Percentiles rank a stretch among this genome's conserved stretches.
Conservation (phyloP, 2,888 invertebrate genomes). For the Erynnis tages region DNA sequence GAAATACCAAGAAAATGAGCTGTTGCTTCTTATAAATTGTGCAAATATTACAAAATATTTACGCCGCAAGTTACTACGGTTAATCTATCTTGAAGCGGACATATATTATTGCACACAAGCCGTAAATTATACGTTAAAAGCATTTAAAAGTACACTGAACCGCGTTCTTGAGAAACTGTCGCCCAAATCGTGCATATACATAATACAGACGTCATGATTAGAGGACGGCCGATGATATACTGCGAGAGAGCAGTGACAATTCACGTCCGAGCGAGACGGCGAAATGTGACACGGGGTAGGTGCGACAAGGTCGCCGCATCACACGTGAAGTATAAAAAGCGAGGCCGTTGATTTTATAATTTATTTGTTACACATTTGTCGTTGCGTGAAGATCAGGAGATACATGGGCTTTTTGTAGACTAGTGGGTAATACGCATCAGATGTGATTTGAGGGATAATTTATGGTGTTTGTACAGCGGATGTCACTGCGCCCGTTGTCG, state of each 20-base stretch:
- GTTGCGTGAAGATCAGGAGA: slow-evolving; percentile 80
- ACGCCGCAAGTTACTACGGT: not conserved
- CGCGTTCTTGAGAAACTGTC: slow-evolving; percentile 59
- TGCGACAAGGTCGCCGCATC: slow-evolving; percentile 47
- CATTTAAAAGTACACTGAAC: slow-evolving; percentile 54
- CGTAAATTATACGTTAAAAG: slow-evolving; percentile 23
- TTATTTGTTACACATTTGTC: slow-evolving; percentile 82
- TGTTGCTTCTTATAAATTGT: not conserved
- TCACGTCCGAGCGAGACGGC: slow-evolving; percentile 49
- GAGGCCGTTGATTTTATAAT: slow-evolving; percentile 78
- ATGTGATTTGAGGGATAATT: slow-evolving; percentile 79
- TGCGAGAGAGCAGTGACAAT: slow-evolving; percentile 62
- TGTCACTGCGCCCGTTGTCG: slow-evolving; percentile 59
- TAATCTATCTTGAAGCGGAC: not conserved
- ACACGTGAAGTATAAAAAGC: slow-evolving; percentile 71
- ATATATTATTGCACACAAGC: slow-evolving; percentile 16
- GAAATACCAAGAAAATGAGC: not conserved
- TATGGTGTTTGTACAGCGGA: slow-evolving; percentile 73
- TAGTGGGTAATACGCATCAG: slow-evolving; percentile 73
- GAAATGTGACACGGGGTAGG: slow-evolving; percentile 40
- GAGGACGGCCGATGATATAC: slow-evolving; percentile 70
- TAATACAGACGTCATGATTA: slow-evolving; percentile 72
- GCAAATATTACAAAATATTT: not conserved
- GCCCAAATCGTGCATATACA: slow-evolving; percentile 41
- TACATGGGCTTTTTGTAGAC: slow-evolving; percentile 77